Evolutionary conservation across 1,140 invertebrate species (phyloP).

Genomic region (Panagrolaimus sp.): DNA sequence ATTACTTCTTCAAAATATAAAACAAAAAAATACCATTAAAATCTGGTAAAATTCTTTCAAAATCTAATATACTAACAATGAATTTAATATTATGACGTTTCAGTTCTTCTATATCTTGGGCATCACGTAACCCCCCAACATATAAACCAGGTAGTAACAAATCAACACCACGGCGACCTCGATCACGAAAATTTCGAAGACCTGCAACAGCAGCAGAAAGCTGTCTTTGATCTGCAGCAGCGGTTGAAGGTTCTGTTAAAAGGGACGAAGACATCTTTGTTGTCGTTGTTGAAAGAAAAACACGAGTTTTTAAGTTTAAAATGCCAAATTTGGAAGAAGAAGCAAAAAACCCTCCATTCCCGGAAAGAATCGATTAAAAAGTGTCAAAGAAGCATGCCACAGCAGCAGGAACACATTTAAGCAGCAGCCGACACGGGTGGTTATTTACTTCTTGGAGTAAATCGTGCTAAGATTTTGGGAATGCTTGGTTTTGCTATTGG

Average conservation of each 20-base stretch:
- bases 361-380: too few species aligned
- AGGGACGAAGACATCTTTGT: too few species aligned
- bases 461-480: too few species aligned
- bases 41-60: neutral
- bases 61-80: neutral
- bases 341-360: too few species aligned
- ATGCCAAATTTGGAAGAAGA: neutral
- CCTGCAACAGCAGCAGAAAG: neutral
- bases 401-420: too few species aligned
- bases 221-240: neutral
- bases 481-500: too few species aligned
- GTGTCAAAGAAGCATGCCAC: too few species aligned
- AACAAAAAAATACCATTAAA: neutral
- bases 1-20: neutral
- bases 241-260: neutral
- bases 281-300: too few species aligned
- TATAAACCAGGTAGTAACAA: neutral
- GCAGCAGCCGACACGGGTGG: too few species aligned
- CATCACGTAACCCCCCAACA: slow-evolving; percentile 6
- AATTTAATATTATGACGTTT: neutral
- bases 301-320: neutral
- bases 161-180: neutral
- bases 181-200: neutral
- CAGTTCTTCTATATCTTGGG: neutral
- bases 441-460: too few species aligned